These are phyloP conservation scores for Sepioteuthis lessoniana DNA, from an alignment of 2,888 invertebrate genomes.

Conservation along the genomic window DNA sequence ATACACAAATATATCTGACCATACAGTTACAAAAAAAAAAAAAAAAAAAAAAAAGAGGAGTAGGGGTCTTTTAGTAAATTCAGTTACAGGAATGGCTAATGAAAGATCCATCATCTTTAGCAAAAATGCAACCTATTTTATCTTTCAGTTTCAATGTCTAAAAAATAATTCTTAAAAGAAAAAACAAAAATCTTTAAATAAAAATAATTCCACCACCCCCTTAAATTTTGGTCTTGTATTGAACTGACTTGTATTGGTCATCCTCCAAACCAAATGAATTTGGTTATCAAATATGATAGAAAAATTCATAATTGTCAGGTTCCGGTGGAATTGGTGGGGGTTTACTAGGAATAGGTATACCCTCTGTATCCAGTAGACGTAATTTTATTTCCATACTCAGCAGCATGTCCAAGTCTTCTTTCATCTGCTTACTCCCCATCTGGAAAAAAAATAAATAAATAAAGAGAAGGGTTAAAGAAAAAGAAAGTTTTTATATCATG, in stretches of 20 bases:
- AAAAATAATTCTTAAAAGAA: background rate
- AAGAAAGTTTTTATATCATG: too few relatives aligned
- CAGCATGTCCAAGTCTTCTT: slow-evolving; percentile 91
- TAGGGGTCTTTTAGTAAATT: background rate
- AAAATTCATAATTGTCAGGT: slow-evolving; percentile 86
- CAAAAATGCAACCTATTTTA: background rate
- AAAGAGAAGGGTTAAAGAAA: too few relatives aligned
- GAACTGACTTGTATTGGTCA: background rate
- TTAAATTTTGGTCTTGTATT: background rate
- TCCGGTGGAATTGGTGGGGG: slow-evolving; percentile 93
- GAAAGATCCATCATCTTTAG: background rate
- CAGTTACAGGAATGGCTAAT: background rate
- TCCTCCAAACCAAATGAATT: background rate
- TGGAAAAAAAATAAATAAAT: slow-evolving; percentile 75
- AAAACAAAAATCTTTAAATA: too few relatives aligned
- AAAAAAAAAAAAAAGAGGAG: background rate
- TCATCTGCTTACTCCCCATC: slow-evolving; percentile 91
- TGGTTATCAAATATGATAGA: slow-evolving; percentile 54
- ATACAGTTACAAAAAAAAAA: background rate
- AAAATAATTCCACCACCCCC: too few relatives aligned
- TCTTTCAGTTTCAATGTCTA: background rate
- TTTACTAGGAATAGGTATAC: slow-evolving; percentile 93
- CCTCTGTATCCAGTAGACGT: slow-evolving; percentile 92
- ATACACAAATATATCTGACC: background rate
- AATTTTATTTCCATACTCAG: slow-evolving; percentile 97